Percentiles rank a stretch among this genome's conserved stretches.
phyloP scores from a whole-genome alignment of 2,888 invertebrate species.

The Patella pellucida region DNA sequence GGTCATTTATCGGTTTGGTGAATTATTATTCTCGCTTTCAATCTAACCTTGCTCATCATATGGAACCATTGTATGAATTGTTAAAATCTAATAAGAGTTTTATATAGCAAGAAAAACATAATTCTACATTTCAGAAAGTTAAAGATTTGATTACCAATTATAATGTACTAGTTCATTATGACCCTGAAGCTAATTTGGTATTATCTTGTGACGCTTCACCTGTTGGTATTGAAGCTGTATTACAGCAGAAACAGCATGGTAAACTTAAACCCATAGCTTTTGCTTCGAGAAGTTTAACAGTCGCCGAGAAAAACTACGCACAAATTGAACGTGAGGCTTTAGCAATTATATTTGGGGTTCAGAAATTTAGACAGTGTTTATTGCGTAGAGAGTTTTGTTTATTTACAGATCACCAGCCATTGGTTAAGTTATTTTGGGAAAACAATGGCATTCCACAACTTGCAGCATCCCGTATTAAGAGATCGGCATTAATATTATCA shows the following conservation, averaged over 20 bases:
- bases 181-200: background rate
- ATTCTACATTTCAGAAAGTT: too few species aligned
- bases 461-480: constrained; percentile 55
- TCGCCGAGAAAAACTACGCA: constrained; percentile 66
- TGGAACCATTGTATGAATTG: too few species aligned
- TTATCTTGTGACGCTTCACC: constrained; percentile 4
- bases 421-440: constrained; percentile 64
- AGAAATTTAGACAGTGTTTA: constrained; percentile 69
- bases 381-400: constrained; percentile 69
- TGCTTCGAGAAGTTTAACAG: constrained; percentile 68
- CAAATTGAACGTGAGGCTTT: constrained; percentile 70
- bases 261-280: constrained; percentile 63
- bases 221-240: background rate
- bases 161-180: background rate
- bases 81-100: too few species aligned
- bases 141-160: background rate
- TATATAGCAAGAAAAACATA: too few species aligned
- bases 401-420: constrained; percentile 69
- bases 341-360: constrained; percentile 66
- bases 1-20: too few species aligned
- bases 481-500: constrained; percentile 55
- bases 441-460: constrained; percentile 51
- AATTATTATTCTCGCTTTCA: too few species aligned
- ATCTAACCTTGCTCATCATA: too few species aligned
- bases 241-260: background rate